phyloP scores from a whole-genome alignment of 2,113 vertebrate species.

The Crotalus helleri region DNA sequence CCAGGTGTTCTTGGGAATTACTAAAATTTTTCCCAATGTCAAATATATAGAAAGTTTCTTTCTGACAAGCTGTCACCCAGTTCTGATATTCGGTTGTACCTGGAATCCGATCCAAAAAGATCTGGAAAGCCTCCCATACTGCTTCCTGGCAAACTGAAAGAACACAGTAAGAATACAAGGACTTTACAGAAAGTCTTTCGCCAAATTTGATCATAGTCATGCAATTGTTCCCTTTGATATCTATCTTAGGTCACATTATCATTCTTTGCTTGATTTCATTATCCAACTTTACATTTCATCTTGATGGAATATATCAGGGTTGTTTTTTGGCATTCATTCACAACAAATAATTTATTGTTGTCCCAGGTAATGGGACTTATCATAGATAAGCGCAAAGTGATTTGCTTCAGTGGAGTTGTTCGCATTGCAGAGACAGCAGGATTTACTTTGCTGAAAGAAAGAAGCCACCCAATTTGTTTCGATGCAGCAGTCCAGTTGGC shows the following conservation, averaged over 20 bases:
- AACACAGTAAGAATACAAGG: slow-evolving; percentile 14
- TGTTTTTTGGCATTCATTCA: background rate
- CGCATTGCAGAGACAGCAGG: background rate
- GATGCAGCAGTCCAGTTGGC: background rate
- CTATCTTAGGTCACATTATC: background rate
- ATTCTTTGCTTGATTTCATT: background rate
- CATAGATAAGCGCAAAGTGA: background rate
- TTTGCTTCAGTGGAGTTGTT: background rate
- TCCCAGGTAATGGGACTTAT: background rate
- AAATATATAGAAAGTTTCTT: slow-evolving; percentile 81
- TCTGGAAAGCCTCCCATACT: slow-evolving; percentile 91
- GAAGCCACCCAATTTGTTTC: background rate
- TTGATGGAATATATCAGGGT: background rate
- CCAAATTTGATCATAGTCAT: background rate
- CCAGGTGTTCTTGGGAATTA: slow-evolving; percentile 81
- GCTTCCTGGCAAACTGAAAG: slow-evolving; percentile 92
- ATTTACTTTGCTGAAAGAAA: background rate
- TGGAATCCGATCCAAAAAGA: slow-evolving; percentile 90
- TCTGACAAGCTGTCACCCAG: slow-evolving; percentile 87
- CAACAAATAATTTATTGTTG: background rate
- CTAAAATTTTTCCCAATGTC: slow-evolving; percentile 91
- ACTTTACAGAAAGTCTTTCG: slow-evolving; percentile 29
- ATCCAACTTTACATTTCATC: background rate
- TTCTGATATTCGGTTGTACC: slow-evolving; percentile 83
- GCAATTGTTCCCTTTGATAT: background rate